These are phyloP conservation scores for Ochropleura plecta DNA, from an alignment of 2,888 invertebrate genomes.

Conservation along the genomic window DNA sequence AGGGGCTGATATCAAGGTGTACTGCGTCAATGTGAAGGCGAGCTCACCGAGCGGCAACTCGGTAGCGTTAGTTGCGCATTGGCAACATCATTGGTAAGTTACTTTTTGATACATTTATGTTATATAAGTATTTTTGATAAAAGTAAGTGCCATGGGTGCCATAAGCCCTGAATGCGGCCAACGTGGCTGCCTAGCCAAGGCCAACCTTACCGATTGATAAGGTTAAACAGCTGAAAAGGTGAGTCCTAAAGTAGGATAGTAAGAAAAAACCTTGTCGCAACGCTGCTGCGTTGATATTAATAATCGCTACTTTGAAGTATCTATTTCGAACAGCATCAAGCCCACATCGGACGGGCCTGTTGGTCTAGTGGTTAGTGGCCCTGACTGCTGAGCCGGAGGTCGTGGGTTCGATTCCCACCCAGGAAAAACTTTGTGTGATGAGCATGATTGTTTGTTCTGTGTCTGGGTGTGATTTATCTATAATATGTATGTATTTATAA, in stretches of 20 bases:
- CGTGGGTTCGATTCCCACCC: too few relatives aligned
- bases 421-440: too few relatives aligned
- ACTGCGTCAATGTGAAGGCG: conserved; percentile 92
- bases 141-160: not conserved
- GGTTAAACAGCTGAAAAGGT: not conserved
- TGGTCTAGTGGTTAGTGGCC: too few relatives aligned
- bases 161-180: too few relatives aligned
- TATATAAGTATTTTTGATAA: not conserved
- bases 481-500: too few relatives aligned
- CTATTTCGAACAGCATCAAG: not conserved
- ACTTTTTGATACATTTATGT: not conserved
- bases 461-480: too few relatives aligned
- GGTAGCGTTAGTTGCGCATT: conserved; percentile 89
- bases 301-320: not conserved
- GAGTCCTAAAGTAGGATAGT: not conserved
- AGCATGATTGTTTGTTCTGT: too few relatives aligned
- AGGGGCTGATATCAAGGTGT: conserved; percentile 92
- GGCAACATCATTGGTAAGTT: conserved; percentile 89
- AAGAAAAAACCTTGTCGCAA: not conserved
- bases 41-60: conserved; percentile 89
- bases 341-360: too few relatives aligned
- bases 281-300: not conserved
- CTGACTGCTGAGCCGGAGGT: too few relatives aligned
- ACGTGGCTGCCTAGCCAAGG: not conserved
- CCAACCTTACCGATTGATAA: not conserved